These are phyloP conservation scores for Acrobasis consociella DNA, from an alignment of 2,888 invertebrate species.

Conservation along the genomic window DNA sequence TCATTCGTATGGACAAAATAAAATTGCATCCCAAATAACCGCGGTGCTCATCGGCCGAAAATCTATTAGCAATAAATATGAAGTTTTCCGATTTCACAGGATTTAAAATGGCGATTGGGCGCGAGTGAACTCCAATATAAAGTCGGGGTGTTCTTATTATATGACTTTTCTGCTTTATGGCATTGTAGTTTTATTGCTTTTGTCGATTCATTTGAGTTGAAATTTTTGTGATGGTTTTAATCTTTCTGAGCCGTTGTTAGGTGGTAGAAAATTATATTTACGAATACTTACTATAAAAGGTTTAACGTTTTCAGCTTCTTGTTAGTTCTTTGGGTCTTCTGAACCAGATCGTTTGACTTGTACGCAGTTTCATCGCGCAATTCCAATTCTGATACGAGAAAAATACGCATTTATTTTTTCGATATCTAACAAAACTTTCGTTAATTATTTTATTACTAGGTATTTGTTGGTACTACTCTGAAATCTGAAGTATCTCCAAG, in stretches of 20 bases:
- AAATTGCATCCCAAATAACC: constrained; percentile 82
- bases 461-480: no score
- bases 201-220: constrained; percentile 43
- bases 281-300: not conserved
- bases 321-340: no score
- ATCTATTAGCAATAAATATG: constrained; percentile 83
- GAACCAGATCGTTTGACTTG: no score
- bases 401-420: no score
- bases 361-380: no score
- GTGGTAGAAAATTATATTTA: no score
- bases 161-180: constrained; percentile 72
- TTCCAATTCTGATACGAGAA: no score
- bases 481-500: no score
- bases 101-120: constrained; percentile 69
- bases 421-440: no score
- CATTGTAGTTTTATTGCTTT: constrained; percentile 63
- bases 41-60: constrained; percentile 75
- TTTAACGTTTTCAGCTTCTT: no score
- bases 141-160: constrained; percentile 57
- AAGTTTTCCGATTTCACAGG: constrained; percentile 81
- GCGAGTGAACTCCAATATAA: constrained; percentile 53
- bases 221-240: constrained; percentile 4
- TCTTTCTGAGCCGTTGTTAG: not conserved
- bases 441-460: no score
- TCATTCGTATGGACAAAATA: constrained; percentile 82